A percentile compares a stretch with the other conserved stretches of the same genome.
phyloP scores from a whole-genome alignment of 1,140 invertebrate genomes.

The Lepeophtheirus salmonis region DNA sequence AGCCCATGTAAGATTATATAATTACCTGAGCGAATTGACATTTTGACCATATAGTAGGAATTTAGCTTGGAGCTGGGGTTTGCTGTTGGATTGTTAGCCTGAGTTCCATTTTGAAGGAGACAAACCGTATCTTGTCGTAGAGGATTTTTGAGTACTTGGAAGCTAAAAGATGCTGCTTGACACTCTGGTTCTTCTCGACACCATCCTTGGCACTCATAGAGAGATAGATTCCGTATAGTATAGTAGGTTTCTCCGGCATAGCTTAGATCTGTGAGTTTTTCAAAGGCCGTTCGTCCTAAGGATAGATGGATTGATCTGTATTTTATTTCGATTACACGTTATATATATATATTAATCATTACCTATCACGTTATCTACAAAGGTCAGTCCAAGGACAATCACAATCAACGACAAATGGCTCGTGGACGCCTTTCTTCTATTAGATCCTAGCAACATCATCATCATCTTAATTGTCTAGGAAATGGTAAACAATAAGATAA shows the following conservation, averaged over 20 bases:
- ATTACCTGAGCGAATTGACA: constrained; percentile 60
- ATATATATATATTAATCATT: no score
- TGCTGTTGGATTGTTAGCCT: constrained; percentile 62
- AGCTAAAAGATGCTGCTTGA: constrained; percentile 65
- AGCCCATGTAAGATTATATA: no score
- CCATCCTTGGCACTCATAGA: constrained; percentile 87
- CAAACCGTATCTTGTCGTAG: constrained; percentile 79
- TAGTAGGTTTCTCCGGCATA: constrained; percentile 76
- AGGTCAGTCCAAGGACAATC: no score
- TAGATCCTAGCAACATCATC: no score
- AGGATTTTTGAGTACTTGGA: constrained; percentile 1
- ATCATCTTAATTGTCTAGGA: no score
- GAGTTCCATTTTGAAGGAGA: constrained; percentile 74
- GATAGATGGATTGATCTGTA: no score
- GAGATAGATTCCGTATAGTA: constrained; percentile 68
- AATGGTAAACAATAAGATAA: no score
- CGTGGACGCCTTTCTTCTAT: no score
- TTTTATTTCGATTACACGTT: no score
- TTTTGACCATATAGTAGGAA: constrained; percentile 86
- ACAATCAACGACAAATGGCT: no score
- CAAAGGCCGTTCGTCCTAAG: constrained; percentile 52
- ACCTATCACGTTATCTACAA: no score
- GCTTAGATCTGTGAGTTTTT: constrained; percentile 77
- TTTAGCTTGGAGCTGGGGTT: constrained; percentile 60
- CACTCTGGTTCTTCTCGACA: constrained; percentile 75